These are phyloP conservation scores for Arrhamphus sclerolepis DNA, from an alignment of 2,797 vertebrate species.

Conservation along the genomic window DNA sequence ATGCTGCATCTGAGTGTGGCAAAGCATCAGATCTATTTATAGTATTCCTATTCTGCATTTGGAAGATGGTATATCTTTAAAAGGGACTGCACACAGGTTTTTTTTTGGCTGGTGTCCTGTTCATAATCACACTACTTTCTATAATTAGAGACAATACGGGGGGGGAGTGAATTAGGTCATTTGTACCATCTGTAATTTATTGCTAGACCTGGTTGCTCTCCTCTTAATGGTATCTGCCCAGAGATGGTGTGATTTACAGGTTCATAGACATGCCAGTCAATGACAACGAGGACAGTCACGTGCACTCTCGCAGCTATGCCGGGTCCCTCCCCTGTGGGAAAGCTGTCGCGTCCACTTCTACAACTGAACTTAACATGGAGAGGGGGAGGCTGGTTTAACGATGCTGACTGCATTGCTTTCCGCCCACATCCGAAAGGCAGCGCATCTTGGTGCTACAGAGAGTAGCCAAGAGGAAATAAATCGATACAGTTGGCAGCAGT, in stretches of 20 bases:
- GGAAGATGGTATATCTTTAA: conserved; percentile 39
- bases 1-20: conserved; percentile 24
- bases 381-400: conserved; percentile 25
- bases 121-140: conserved; percentile 32
- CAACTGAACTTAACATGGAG: conserved; percentile 33
- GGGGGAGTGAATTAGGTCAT: conserved; percentile 45
- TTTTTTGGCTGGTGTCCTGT: conserved; percentile 22
- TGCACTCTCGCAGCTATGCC: conserved; percentile 24
- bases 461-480: conserved; percentile 45
- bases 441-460: conserved; percentile 30
- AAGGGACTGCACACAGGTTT: conserved; percentile 35
- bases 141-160: conserved; percentile 22
- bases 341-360: conserved; percentile 47
- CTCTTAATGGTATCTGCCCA: conserved; percentile 50
- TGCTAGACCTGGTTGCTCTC: conserved; percentile 27
- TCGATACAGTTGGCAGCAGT: conserved; percentile 51
- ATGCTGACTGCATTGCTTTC: conserved; percentile 28
- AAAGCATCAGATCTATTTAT: conserved; percentile 40
- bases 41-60: conserved; percentile 45
- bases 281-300: conserved; percentile 55
- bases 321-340: conserved; percentile 27
- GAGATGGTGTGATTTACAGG: conserved; percentile 58
- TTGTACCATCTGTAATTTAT: conserved; percentile 53
- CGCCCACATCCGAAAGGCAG: conserved; percentile 28
- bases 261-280: conserved; percentile 53